Evolutionary conservation across 2,113 vertebrate species (phyloP).

Genomic region (Clarias gariepinus): DNA sequence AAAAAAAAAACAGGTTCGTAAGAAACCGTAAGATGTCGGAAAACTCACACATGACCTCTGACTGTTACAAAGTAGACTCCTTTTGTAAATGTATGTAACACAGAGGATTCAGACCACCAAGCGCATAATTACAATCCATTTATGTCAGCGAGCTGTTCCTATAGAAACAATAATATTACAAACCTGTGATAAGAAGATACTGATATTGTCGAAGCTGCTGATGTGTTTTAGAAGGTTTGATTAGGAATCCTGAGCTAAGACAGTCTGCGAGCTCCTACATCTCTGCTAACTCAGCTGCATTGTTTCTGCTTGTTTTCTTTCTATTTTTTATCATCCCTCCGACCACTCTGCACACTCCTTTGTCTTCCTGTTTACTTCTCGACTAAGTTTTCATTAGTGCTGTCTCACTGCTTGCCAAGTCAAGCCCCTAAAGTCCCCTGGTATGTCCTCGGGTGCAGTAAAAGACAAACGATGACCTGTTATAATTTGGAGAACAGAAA

Average conservation of each 20-base stretch:
- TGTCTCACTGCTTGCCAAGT: constrained; percentile 40
- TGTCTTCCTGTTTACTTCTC: constrained; percentile 42
- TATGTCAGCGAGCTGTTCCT: neutral
- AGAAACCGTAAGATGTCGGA: neutral
- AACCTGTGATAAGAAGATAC: neutral
- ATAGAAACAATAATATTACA: neutral
- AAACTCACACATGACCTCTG: neutral
- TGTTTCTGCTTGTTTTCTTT: constrained; percentile 25
- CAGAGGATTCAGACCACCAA: too few relatives aligned
- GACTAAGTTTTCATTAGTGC: constrained; percentile 36
- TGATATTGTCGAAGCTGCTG: neutral
- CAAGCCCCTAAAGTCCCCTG: constrained; percentile 23
- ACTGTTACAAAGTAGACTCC: neutral
- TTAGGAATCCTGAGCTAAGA: neutral
- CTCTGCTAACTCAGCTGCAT: neutral
- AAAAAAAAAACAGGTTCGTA: neutral
- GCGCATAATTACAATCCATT: neutral
- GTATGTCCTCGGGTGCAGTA: constrained; percentile 19
- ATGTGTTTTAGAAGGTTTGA: neutral
- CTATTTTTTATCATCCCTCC: neutral
- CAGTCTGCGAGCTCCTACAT: neutral
- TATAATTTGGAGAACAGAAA: constrained; percentile 41
- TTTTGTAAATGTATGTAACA: neutral
- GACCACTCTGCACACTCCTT: constrained; percentile 1
- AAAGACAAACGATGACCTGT: constrained; percentile 46